phyloP scores from a whole-genome alignment of 2,797 vertebrate species.

The Cebuella pygmaea region DNA sequence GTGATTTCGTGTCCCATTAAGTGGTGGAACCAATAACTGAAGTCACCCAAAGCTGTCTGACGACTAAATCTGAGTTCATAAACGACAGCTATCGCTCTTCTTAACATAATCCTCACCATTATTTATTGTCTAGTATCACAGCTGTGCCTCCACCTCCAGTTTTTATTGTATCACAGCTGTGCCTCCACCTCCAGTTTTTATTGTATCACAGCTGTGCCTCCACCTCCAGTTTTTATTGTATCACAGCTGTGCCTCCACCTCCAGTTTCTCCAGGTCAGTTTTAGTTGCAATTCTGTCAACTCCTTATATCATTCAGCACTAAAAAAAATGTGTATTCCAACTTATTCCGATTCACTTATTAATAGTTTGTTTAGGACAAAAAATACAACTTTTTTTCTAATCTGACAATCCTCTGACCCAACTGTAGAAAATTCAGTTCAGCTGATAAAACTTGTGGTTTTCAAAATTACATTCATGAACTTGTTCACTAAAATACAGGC shows the following conservation, averaged over 20 bases:
- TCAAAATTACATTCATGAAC: background rate
- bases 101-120: background rate
- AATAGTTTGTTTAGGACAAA: constrained; percentile 19
- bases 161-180: background rate
- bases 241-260: background rate
- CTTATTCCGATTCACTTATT: background rate
- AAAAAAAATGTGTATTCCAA: background rate
- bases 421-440: constrained; percentile 5
- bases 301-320: background rate
- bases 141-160: background rate
- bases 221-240: background rate
- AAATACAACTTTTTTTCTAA: background rate
- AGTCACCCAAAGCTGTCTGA: background rate
- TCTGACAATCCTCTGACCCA: background rate
- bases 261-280: background rate
- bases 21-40: background rate
- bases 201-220: background rate
- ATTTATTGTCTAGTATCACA: background rate
- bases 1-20: background rate
- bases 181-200: background rate
- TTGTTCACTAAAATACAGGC: background rate
- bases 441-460: constrained; percentile 11
- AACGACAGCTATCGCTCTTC: background rate
- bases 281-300: background rate
- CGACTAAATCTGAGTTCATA: background rate